Evolutionary conservation across 2,113 vertebrate genomes (phyloP).

Genomic region (Grammomys dolichurus): DNA sequence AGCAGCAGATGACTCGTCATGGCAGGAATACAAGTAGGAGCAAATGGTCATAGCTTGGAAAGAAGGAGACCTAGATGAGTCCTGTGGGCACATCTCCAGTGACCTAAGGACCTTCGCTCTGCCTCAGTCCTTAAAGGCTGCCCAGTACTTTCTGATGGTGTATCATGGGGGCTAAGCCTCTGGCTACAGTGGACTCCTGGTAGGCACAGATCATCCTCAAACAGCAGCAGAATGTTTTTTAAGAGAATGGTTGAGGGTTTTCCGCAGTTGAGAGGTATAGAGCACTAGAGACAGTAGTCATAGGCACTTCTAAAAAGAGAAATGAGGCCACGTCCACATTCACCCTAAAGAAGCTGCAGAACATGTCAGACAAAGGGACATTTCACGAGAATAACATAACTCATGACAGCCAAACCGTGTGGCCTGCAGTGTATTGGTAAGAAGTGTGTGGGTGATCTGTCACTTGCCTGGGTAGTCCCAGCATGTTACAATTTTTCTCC

Average conservation of each 20-base stretch:
- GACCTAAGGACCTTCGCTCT: not conserved
- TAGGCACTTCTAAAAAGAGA: not conserved
- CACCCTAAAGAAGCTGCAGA: not conserved
- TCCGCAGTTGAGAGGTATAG: not conserved
- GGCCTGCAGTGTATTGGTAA: not conserved
- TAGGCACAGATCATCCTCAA: not conserved
- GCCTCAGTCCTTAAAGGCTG: not conserved
- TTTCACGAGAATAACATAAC: not conserved
- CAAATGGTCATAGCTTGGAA: not conserved
- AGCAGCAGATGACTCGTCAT: not conserved
- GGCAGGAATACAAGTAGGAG: not conserved
- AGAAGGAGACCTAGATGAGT: not conserved
- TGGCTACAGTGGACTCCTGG: not conserved
- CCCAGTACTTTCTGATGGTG: not conserved
- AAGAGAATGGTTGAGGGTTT: not conserved
- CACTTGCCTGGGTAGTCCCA: not conserved
- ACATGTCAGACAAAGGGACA: not conserved
- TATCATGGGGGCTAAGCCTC: no score
- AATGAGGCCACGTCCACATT: not conserved
- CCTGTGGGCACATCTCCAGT: not conserved
- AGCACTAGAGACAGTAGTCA: not conserved
- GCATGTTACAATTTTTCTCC: not conserved
- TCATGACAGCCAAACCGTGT: not conserved
- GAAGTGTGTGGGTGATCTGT: not conserved
- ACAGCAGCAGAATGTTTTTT: not conserved